Conservation (phyloP, 2,113 vertebrate genomes). For the Megaceryle maxima region DNA sequence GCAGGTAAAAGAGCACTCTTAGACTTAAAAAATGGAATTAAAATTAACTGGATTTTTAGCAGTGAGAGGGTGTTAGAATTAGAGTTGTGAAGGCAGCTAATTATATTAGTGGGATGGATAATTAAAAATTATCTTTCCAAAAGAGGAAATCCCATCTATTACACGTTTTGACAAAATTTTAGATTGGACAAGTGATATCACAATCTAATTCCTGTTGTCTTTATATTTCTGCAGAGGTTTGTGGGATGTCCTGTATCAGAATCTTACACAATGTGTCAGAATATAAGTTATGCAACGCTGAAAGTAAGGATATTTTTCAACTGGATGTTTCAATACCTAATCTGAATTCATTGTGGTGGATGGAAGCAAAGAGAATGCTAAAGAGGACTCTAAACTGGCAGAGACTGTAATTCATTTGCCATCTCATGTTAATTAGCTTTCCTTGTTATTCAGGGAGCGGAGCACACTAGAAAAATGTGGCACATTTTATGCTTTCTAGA, state of each 20-base stretch:
- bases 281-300: conserved; percentile 11
- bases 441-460: conserved; percentile 27
- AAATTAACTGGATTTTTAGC: conserved; percentile 68
- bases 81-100: conserved; percentile 55
- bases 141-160: conserved; percentile 20
- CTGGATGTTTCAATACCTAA: conserved; percentile 21
- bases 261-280: background rate
- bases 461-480: background rate
- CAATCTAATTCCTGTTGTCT: background rate
- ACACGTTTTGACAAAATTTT: background rate
- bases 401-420: conserved; percentile 2
- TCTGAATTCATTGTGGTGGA: conserved; percentile 52
- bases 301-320: conserved; percentile 19
- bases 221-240: background rate
- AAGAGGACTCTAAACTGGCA: conserved; percentile 54
- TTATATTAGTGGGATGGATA: conserved; percentile 56
- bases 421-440: conserved; percentile 49
- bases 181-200: background rate
- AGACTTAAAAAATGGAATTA: conserved; percentile 56
- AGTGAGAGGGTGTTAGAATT: conserved; percentile 35
- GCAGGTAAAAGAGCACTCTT: conserved; percentile 62
- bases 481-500: background rate
- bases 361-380: conserved; percentile 49
- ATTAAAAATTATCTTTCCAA: conserved; percentile 61
- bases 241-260: background rate